Percentiles rank a stretch among this genome's conserved stretches.
These are phyloP conservation scores for Unio delphinus DNA, from an alignment of 2,888 invertebrate genomes.

Conservation along the genomic window DNA sequence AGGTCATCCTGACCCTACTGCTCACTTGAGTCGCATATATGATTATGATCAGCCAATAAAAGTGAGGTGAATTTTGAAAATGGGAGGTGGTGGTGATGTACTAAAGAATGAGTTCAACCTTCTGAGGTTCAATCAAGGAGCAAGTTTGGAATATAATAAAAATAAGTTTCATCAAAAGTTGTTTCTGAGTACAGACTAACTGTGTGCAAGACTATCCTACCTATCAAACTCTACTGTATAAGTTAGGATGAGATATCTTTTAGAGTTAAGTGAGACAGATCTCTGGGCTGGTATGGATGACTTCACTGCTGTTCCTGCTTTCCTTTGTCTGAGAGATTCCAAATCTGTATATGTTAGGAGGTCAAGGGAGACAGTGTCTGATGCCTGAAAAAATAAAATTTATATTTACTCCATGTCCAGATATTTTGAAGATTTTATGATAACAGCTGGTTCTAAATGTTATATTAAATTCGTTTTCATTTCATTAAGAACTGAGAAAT, in stretches of 20 bases:
- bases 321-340: slow-evolving; percentile 65
- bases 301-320: slow-evolving; percentile 53
- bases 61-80: too few species aligned
- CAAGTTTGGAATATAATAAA: too few species aligned
- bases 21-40: too few species aligned
- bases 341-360: slow-evolving; percentile 69
- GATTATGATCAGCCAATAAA: too few species aligned
- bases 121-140: too few species aligned
- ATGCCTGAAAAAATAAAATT: slow-evolving; percentile 51
- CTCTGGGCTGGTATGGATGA: slow-evolving; percentile 45
- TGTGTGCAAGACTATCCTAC: slow-evolving; percentile 33
- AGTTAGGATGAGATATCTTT: slow-evolving; percentile 69
- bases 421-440: background rate
- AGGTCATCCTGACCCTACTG: too few species aligned
- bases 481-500: too few species aligned
- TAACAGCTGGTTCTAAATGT: background rate
- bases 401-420: background rate
- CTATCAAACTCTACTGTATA: slow-evolving; percentile 72
- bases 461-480: too few species aligned
- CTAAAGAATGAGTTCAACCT: too few species aligned
- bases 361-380: slow-evolving; percentile 68
- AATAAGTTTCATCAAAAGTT: background rate
- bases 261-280: slow-evolving; percentile 58
- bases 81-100: too few species aligned
- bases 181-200: background rate